Percentiles rank a stretch among this genome's conserved stretches.
phyloP scores from a whole-genome alignment of 2,797 vertebrate genomes.

The Amniataba percoides region DNA sequence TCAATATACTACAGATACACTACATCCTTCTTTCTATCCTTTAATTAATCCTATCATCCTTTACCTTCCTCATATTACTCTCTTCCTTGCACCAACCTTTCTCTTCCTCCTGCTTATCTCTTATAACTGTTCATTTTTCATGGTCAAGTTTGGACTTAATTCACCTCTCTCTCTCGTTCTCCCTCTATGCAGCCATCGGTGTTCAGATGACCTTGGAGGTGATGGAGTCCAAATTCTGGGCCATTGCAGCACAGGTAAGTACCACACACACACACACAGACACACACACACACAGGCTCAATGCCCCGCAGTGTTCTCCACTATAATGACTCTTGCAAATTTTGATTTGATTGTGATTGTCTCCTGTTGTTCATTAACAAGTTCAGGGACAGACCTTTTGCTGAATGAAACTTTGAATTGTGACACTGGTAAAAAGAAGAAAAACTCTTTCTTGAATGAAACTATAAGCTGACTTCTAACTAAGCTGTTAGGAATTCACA shows the following conservation, averaged over 20 bases:
- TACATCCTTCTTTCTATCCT: background rate
- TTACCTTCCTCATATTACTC: background rate
- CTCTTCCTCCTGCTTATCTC: background rate
- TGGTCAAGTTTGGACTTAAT: background rate
- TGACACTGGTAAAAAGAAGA: background rate
- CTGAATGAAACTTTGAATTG: background rate
- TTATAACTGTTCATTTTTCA: background rate
- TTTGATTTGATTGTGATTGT: too few species aligned
- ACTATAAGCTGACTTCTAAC: background rate
- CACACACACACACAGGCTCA: background rate
- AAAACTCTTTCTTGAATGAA: background rate
- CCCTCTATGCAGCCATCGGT: constrained; percentile 71
- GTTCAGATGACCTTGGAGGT: constrained; percentile 77
- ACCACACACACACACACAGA: background rate
- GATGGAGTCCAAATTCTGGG: constrained; percentile 76
- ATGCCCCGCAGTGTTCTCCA: background rate
- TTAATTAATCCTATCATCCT: background rate
- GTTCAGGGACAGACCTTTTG: background rate
- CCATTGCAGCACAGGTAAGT: constrained; percentile 71
- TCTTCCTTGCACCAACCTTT: background rate
- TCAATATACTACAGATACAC: background rate
- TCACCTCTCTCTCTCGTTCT: constrained; percentile 12
- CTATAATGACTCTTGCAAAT: background rate
- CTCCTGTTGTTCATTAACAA: background rate
- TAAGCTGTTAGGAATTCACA: background rate